Conservation (phyloP, 2,888 invertebrate genomes). For the Papilio protenor region DNA sequence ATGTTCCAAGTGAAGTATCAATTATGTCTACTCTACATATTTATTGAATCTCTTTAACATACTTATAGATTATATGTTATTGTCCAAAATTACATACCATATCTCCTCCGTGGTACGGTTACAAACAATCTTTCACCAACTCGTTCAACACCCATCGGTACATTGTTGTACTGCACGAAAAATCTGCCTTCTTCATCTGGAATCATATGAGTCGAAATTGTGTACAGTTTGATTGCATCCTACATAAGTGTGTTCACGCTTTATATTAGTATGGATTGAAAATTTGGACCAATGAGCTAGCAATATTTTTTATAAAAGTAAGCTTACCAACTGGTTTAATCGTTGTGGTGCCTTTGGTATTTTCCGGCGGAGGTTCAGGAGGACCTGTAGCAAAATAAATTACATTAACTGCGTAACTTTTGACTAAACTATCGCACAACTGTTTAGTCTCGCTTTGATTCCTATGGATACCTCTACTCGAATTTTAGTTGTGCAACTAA, state of each 20-base stretch:
- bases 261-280: background rate
- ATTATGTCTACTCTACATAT: too few relatives aligned
- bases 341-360: background rate
- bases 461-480: too few relatives aligned
- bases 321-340: background rate
- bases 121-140: conserved; percentile 88
- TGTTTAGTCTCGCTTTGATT: too few relatives aligned
- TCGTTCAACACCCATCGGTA: conserved; percentile 87
- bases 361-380: conserved; percentile 25
- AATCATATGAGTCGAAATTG: conserved; percentile 42
- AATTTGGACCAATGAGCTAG: background rate
- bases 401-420: background rate
- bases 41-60: too few relatives aligned
- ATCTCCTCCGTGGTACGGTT: conserved; percentile 88
- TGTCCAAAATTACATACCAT: conserved; percentile 61
- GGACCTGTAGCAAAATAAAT: background rate
- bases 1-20: too few relatives aligned
- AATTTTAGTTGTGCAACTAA: too few relatives aligned
- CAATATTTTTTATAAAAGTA: background rate
- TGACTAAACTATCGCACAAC: too few relatives aligned
- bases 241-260: background rate
- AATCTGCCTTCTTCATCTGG: conserved; percentile 62
- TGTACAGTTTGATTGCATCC: too few relatives aligned
- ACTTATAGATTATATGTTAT: too few relatives aligned
- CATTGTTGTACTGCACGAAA: conserved; percentile 83